A percentile compares a stretch with the other conserved stretches of the same genome.
Evolutionary conservation across 1,140 invertebrate species (phyloP).

Genomic region (Diachasma alloeum): DNA sequence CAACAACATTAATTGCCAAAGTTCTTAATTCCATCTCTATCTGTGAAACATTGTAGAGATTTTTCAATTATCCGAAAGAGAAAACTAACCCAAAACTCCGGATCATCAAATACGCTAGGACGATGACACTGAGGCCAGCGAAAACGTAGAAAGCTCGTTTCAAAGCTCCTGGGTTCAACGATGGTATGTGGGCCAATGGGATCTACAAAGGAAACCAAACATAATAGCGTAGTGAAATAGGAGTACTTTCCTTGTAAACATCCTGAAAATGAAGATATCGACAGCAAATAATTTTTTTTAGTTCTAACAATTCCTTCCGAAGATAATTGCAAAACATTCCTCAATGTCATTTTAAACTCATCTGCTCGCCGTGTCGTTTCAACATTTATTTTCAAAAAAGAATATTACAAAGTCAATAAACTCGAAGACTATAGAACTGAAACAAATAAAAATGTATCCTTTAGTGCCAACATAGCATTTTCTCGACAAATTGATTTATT

Average conservation of each 20-base stretch:
- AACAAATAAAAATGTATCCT: too few relatives aligned
- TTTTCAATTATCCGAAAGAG: not conserved
- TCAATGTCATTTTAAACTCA: too few relatives aligned
- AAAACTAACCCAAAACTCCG: constrained; percentile 61
- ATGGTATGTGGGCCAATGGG: constrained; percentile 29
- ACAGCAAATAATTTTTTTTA: too few relatives aligned
- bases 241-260: not conserved
- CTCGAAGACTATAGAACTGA: too few relatives aligned
- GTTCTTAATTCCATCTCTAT: constrained; percentile 12
- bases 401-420: too few relatives aligned
- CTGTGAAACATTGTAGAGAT: not conserved
- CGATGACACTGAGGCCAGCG: constrained; percentile 59
- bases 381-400: too few relatives aligned
- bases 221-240: not conserved
- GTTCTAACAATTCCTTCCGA: too few relatives aligned
- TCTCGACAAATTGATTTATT: too few relatives aligned
- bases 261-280: not conserved
- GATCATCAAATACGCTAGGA: constrained; percentile 63
- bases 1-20: not conserved
- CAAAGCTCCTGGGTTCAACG: constrained; percentile 57
- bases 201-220: not conserved
- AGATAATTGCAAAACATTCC: too few relatives aligned
- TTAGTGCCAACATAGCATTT: too few relatives aligned
- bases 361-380: too few relatives aligned
- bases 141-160: constrained; percentile 65